Percentiles rank a stretch among this genome's conserved stretches.
phyloP scores from a whole-genome alignment of 2,797 vertebrate species.

The Phoeniculus purpureus region DNA sequence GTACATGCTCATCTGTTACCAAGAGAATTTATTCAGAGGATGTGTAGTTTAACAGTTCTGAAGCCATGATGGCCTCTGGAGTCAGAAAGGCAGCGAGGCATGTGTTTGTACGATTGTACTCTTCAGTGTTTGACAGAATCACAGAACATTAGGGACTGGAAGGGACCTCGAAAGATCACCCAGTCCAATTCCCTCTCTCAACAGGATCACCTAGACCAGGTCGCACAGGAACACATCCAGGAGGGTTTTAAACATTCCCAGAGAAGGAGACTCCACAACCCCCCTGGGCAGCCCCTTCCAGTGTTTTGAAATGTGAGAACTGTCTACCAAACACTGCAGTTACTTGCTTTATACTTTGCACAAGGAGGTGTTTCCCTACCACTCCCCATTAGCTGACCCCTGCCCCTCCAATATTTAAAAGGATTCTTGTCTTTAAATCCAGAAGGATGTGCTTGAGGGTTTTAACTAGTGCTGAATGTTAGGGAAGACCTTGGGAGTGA shows the following conservation, averaged over 20 bases:
- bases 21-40: not conserved
- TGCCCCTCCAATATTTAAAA: not conserved
- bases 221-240: too few relatives aligned
- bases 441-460: rapidly evolving
- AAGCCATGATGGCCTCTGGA: not conserved
- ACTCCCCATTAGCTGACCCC: not conserved
- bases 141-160: too few relatives aligned
- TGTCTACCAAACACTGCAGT: not conserved
- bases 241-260: too few relatives aligned
- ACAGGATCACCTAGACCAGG: too few relatives aligned
- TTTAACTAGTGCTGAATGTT: not conserved
- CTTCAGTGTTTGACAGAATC: not conserved
- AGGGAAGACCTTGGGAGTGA: not conserved
- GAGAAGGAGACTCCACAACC: too few relatives aligned
- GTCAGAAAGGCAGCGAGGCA: not conserved
- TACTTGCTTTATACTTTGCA: not conserved
- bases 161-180: too few relatives aligned
- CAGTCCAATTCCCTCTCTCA: too few relatives aligned
- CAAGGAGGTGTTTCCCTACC: not conserved
- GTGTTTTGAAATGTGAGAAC: not conserved
- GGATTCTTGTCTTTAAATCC: not conserved
- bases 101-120: not conserved
- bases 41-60: not conserved
- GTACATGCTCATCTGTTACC: rapidly evolving
- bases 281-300: too few relatives aligned